These are phyloP conservation scores for Epinotia brunnichana DNA, from an alignment of 2,888 invertebrate genomes.

Conservation along the genomic window DNA sequence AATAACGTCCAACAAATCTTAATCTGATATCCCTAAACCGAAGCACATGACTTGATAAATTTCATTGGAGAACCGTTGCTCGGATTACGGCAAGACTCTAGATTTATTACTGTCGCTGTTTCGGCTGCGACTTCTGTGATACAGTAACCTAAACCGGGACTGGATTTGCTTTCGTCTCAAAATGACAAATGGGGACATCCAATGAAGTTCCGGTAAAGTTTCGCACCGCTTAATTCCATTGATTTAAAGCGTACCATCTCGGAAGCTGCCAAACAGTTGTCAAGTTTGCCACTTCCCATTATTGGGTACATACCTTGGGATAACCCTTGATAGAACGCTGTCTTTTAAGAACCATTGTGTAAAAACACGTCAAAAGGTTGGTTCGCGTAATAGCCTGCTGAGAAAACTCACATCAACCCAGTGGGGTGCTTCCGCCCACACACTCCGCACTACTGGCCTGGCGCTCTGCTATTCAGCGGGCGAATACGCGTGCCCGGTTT, in stretches of 20 bases:
- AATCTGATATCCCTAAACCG: slow-evolving; percentile 39
- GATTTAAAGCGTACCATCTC: slow-evolving; percentile 53
- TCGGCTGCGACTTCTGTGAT: slow-evolving; percentile 56
- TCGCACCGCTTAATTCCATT: slow-evolving; percentile 54
- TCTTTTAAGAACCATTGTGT: too few species aligned
- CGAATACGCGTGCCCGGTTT: too few species aligned
- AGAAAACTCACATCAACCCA: too few species aligned
- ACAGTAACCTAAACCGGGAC: slow-evolving; percentile 44
- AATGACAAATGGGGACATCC: slow-evolving; percentile 47
- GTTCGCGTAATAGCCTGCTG: too few species aligned
- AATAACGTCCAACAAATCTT: slow-evolving; percentile 15
- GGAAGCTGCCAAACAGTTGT: slow-evolving; percentile 38
- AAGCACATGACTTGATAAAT: slow-evolving; percentile 45
- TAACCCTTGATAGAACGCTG: too few species aligned
- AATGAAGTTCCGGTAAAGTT: slow-evolving; percentile 55
- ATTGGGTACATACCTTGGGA: too few species aligned
- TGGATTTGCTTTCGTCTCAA: slow-evolving; percentile 57
- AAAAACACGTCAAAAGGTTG: too few species aligned
- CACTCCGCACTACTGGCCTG: too few species aligned
- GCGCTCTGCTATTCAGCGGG: too few species aligned
- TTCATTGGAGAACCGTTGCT: slow-evolving; percentile 47
- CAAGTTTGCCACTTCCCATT: slow-evolving; percentile 34
- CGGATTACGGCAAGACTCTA: slow-evolving; percentile 44
- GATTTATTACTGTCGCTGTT: slow-evolving; percentile 48
- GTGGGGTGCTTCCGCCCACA: too few species aligned